Percentiles rank a stretch among this genome's conserved stretches.
phyloP scores from a whole-genome alignment of 2,888 invertebrate species.

The Sclerodermus sp. region DNA sequence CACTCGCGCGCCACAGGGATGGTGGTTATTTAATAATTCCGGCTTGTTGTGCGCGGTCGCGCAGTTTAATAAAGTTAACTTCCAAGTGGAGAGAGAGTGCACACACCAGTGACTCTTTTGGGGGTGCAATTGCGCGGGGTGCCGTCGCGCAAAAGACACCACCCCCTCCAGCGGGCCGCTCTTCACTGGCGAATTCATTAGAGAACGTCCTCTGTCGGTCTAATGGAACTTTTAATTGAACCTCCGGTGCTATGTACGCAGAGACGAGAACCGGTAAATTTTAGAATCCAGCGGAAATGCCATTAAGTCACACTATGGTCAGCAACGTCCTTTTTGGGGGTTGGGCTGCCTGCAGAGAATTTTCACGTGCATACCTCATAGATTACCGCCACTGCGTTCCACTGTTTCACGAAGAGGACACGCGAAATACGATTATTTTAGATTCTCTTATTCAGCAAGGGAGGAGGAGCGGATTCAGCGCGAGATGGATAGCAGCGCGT shows the following conservation, averaged over 20 bases:
- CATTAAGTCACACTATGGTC: too few species aligned
- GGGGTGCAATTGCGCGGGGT: constrained; percentile 8
- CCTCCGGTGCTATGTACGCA: background rate
- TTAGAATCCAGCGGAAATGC: too few species aligned
- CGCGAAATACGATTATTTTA: too few species aligned
- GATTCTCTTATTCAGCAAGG: too few species aligned
- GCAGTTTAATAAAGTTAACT: constrained; percentile 26
- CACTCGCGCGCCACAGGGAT: constrained; percentile 2
- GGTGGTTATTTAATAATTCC: constrained; percentile 24
- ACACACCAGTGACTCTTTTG: constrained; percentile 26
- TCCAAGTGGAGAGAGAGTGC: constrained; percentile 5
- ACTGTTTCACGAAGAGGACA: too few species aligned
- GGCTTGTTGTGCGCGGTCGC: constrained; percentile 16
- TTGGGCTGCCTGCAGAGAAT: too few species aligned
- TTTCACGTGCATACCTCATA: too few species aligned
- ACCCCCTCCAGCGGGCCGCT: background rate
- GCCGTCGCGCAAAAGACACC: constrained; percentile 14
- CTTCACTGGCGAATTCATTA: background rate
- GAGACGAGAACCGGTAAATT: too few species aligned
- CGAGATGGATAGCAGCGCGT: too few species aligned
- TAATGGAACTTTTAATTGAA: background rate
- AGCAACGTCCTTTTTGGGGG: too few species aligned
- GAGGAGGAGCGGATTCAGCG: too few species aligned
- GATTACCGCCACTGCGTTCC: too few species aligned
- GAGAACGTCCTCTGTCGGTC: background rate